phyloP scores from a whole-genome alignment of 2,113 vertebrate species.

The Phaethon lepturus region DNA sequence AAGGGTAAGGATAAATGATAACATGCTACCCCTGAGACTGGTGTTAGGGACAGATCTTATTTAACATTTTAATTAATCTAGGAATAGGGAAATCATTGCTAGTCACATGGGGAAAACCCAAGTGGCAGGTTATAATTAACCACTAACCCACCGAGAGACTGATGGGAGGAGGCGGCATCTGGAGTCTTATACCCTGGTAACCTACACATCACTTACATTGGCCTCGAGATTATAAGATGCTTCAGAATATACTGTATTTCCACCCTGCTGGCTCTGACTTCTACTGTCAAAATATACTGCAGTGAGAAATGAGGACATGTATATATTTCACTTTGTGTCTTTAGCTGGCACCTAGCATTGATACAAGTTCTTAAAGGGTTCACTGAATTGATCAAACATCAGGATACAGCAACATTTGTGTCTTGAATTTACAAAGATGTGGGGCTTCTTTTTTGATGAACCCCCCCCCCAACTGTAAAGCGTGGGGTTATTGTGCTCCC shows the following conservation, averaged over 20 bases:
- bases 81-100: conserved; percentile 30
- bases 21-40: background rate
- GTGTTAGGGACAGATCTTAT: conserved; percentile 32
- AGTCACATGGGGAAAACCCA: conserved; percentile 28
- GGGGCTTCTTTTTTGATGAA: conserved; percentile 46
- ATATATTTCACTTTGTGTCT: background rate
- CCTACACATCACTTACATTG: background rate
- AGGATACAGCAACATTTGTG: conserved; percentile 17
- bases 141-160: conserved; percentile 1
- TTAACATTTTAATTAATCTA: conserved; percentile 64
- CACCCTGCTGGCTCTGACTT: background rate
- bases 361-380: conserved; percentile 19
- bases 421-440: conserved; percentile 39
- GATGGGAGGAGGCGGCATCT: background rate
- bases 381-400: conserved; percentile 19
- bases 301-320: background rate
- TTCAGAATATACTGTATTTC: background rate
- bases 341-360: background rate
- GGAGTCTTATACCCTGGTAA: background rate
- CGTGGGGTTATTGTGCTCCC: conserved; percentile 37
- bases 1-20: conserved; percentile 42
- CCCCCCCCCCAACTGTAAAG: conserved; percentile 52
- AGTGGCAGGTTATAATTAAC: conserved; percentile 60
- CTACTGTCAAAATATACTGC: conserved; percentile 2
- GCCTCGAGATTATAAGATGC: background rate